Base-by-base conservation (phyloP, 2,888 invertebrate species). In the Drosophila austrosaltans region DNA sequence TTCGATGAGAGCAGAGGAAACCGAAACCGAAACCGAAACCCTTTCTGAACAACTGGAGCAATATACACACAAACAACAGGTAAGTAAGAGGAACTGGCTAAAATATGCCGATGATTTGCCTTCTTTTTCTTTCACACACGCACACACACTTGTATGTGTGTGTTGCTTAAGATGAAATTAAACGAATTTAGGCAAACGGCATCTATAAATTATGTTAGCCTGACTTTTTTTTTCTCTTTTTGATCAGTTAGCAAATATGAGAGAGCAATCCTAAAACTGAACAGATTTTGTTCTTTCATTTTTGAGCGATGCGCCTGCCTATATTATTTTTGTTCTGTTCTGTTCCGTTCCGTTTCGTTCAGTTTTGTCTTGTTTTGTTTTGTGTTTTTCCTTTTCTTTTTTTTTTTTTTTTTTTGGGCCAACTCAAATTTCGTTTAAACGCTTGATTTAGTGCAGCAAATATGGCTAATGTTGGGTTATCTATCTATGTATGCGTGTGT, bases 181-280 rank as follows among this genome's bases (percentile, higher is more conserved):
- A 86, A 87, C 87, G 89, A 83, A 85, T 85, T 85, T 83, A 88
- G 87, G 81, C 84, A 85, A 85, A 83, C 87, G 89, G 87, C 82
- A 87, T 86, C 89, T 86, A 86, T 86, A 88, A 88, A 86, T 86
- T 86, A 87, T 85, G 80, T 78, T 78, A 73, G 78, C 66, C 78
- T 75, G 72, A 76, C 72, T 78, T 79, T 16, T 16, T 16, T 16
- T 16, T 16, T 16, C 16, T 16, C 16, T 16, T 16, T 79, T 76
- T 77, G 73, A 76, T 78, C 72, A 69, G 65, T 69, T 42, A 54
- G 60, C 76, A 69, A 69, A 48, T 70, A 66, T 73, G 68, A 73
- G 76, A 75, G 76, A 75, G 75, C 58, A 63, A 59, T 25, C 66
- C 58, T 42, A 22, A 53, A n/a, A 58, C 36, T 36, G 8, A 40